Evolutionary conservation across 1,140 invertebrate genomes (phyloP), one percentile per base, ranked within the genome.

Genomic region (Drosophila pseudoananassae): DNA sequence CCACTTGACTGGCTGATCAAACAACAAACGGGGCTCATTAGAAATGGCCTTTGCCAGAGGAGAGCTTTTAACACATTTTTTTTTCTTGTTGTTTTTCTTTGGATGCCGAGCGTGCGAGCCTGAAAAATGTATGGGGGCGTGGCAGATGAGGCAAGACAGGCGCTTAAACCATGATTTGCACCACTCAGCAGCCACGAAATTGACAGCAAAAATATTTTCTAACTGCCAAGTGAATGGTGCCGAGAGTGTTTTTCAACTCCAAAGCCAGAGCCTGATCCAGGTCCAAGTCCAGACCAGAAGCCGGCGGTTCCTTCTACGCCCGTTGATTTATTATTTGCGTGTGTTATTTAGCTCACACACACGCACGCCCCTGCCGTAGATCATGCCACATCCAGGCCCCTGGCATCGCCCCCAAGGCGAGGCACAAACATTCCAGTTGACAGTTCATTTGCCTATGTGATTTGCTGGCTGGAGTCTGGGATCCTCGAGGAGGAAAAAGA

Each of bases 361-460:
- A 54, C 49, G 14, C 51, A 79, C 80, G 82, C 81, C 81, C 64
- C 55, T 20, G 51, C 47, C 78, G 69, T 85, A 85, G 57, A 85
- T 85, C 82, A 85, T 82, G 43, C 31, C 52, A 40, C 50, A 43
- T 51, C 12, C 23, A 54, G 17, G 36, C 33, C 6, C 14, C 15
- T 40, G 12, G 54, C 71, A 56, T 27, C 23, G 45, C 14, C 51
- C 51, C 51, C 40, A 29, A 58, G 45, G 33, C 23, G 29, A 53
- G 66, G 66, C 66, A 61, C 78, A 68, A 57, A 82, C 85, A 88
- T 73, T 79, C 72, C 83, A 79, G 83, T 82, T 87, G 83, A 87
- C 83, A 87, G 83, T 87, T 88, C 84, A 88, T 87, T 88, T 87
- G 83, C 71, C 71, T 87, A 75, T 64, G 58, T 78, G 75, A 78